These are phyloP conservation scores for Cotesia congregata DNA, from an alignment of 2,888 invertebrate genomes.

Conservation along the genomic window DNA sequence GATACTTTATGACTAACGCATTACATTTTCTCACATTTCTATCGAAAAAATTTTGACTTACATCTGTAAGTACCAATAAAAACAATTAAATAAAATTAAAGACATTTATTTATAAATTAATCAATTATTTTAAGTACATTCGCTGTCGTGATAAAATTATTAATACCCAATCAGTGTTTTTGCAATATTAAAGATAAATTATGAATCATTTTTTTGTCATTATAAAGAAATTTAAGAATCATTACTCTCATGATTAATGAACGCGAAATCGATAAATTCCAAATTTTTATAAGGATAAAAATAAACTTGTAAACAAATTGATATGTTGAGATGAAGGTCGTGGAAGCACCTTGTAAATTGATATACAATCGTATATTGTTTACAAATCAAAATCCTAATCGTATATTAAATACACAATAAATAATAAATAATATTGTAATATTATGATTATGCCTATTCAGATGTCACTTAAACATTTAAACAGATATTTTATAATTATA, in stretches of 20 bases:
- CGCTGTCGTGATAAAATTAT: too few species aligned
- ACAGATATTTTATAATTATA: not conserved
- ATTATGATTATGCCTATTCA: conserved; percentile 5
- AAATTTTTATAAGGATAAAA: conserved; percentile 19
- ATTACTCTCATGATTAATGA: not conserved
- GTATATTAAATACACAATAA: not conserved
- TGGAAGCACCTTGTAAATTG: conserved; percentile 22
- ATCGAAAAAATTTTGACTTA: too few species aligned
- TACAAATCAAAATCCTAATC: conserved; percentile 3
- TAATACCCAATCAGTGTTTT: too few species aligned
- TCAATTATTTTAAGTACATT: too few species aligned
- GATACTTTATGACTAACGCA: too few species aligned
- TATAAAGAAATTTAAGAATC: not conserved
- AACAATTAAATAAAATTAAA: too few species aligned
- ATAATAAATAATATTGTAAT: not conserved
- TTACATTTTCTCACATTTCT: too few species aligned
- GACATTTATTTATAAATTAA: too few species aligned
- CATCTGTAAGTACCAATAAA: too few species aligned
- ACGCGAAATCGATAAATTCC: conserved; percentile 22
- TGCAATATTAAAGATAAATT: too few species aligned
- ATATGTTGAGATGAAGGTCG: conserved; percentile 33
- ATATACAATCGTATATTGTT: conserved; percentile 32
- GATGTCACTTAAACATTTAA: not conserved
- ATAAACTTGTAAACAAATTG: conserved; percentile 32
- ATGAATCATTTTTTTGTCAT: too few species aligned